These are phyloP conservation scores for Leptodactylus fuscus DNA, from an alignment of 2,113 vertebrate species.

Conservation along the genomic window DNA sequence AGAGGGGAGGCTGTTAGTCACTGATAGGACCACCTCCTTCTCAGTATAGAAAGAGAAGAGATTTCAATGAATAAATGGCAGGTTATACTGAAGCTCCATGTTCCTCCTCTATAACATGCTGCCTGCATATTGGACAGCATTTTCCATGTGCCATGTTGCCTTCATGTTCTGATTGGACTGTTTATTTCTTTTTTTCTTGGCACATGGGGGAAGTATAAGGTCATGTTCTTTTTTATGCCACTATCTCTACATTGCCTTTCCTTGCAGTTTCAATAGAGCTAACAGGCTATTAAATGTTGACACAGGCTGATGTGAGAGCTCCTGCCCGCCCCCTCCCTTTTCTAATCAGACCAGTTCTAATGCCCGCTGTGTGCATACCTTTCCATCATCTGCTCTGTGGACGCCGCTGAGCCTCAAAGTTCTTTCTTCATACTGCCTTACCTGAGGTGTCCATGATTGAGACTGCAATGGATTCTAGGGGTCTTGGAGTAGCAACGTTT, in stretches of 20 bases:
- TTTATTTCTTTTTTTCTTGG: background rate
- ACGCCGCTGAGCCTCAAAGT: conserved; percentile 5
- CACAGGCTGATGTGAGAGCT: conserved; percentile 46
- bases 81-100: no score
- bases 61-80: no score
- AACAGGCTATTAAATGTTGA: conserved; percentile 45
- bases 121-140: no score
- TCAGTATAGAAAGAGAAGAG: no score
- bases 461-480: conserved; percentile 20
- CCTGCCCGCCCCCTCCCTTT: conserved; percentile 28
- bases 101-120: no score
- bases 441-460: background rate
- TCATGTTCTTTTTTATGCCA: background rate
- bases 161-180: no score
- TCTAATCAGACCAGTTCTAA: conserved; percentile 57
- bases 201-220: background rate
- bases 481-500: background rate
- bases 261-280: conserved; percentile 3
- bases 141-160: no score
- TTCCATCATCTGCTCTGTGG: conserved; percentile 28
- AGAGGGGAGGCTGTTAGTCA: no score
- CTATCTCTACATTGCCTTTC: background rate
- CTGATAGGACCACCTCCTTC: no score
- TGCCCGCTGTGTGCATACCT: conserved; percentile 41
- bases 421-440: conserved; percentile 9